phyloP scores from a whole-genome alignment of 2,888 invertebrate genomes.

The Nomada ruficornis region DNA sequence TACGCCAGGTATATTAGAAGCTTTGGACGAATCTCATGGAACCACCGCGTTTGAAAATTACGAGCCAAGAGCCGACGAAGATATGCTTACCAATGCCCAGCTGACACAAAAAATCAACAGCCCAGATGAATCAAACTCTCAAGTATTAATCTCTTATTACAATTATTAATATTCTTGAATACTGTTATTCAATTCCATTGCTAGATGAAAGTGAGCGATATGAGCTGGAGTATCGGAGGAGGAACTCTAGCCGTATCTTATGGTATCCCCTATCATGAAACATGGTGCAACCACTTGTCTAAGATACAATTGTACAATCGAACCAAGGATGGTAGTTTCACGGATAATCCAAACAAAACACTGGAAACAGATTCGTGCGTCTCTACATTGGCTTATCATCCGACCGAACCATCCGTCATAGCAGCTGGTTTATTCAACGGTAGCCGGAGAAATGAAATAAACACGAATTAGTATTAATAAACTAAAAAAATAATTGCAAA shows the following conservation, averaged over 20 bases:
- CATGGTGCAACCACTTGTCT: conserved; percentile 81
- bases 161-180: neutral
- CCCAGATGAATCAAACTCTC: conserved; percentile 65
- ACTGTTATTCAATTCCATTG: neutral
- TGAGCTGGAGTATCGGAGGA: conserved; percentile 81
- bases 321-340: conserved; percentile 74
- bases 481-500: neutral
- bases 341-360: conserved; percentile 70
- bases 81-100: conserved; percentile 68
- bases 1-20: conserved; percentile 78
- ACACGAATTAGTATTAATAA: neutral
- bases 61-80: conserved; percentile 70
- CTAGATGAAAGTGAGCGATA: conserved; percentile 79
- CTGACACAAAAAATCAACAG: conserved; percentile 75
- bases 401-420: conserved; percentile 84
- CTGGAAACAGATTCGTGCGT: conserved; percentile 84
- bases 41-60: conserved; percentile 80
- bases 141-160: conserved; percentile 65
- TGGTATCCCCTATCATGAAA: conserved; percentile 75
- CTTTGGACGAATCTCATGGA: conserved; percentile 79
- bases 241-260: conserved; percentile 79
- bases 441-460: conserved; percentile 40
- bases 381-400: conserved; percentile 84
- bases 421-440: conserved; percentile 84
- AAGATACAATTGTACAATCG: conserved; percentile 79